Conservation (phyloP, 2,888 invertebrate species). For the Hirtodrosophila confusa region DNA sequence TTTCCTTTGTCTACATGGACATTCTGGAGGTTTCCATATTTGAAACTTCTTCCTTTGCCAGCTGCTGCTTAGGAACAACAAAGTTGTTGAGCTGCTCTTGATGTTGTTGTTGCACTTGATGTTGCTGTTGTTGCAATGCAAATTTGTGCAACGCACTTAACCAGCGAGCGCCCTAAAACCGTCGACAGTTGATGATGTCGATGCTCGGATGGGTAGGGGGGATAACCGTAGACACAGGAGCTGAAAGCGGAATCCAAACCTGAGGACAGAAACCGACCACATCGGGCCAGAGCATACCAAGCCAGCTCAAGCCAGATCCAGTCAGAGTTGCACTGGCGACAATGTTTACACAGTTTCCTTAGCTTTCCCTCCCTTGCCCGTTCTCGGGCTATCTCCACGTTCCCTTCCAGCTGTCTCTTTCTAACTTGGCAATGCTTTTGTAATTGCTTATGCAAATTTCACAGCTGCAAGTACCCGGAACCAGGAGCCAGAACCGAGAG, state of each 20-base stretch:
- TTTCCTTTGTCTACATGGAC: slow-evolving; percentile 1
- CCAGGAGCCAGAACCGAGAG: background rate
- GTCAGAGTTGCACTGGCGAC: slow-evolving; percentile 11
- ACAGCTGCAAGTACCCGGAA: slow-evolving; percentile 49
- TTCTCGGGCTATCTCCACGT: background rate
- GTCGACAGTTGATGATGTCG: slow-evolving; percentile 23
- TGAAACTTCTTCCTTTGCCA: background rate
- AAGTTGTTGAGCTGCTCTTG: slow-evolving; percentile 6
- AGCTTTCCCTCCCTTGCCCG: background rate
- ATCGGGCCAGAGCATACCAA: too few species aligned
- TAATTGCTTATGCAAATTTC: slow-evolving; percentile 79
- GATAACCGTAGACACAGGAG: too few species aligned
- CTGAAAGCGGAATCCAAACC: background rate
- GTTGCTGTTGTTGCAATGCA: slow-evolving; percentile 45
- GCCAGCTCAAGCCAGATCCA: background rate
- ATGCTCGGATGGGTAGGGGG: background rate
- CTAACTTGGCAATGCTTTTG: slow-evolving; percentile 52
- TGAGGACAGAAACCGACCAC: too few species aligned
- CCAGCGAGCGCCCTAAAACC: slow-evolving; percentile 6
- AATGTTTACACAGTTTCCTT: slow-evolving; percentile 33
- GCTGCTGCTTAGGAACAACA: slow-evolving; percentile 13
- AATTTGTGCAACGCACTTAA: slow-evolving; percentile 54
- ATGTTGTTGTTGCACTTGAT: slow-evolving; percentile 25
- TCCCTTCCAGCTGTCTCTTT: background rate
- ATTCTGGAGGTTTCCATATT: background rate